These are phyloP conservation scores for Chymomyza caudatula DNA, from an alignment of 2,888 invertebrate genomes.

Conservation along the genomic window DNA sequence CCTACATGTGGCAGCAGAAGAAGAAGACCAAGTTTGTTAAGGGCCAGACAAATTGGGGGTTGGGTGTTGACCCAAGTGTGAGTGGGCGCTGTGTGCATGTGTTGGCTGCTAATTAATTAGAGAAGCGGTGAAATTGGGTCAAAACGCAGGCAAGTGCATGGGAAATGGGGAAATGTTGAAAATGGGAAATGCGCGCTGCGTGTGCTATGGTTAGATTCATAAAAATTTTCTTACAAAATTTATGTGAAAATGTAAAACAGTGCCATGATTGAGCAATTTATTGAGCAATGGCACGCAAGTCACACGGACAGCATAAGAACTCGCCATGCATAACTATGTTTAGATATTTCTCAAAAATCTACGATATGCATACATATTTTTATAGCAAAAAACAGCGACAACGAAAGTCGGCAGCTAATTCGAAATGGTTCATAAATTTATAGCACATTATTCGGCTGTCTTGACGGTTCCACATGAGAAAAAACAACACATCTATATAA, in stretches of 20 bases:
- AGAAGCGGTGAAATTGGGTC: constrained; percentile 57
- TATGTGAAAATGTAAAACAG: constrained; percentile 40
- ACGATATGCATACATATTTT: neutral
- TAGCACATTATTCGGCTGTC: neutral
- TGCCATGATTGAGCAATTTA: constrained; percentile 43
- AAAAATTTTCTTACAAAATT: constrained; percentile 34
- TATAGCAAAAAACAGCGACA: neutral
- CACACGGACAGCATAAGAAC: neutral
- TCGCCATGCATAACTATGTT: neutral
- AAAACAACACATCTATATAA: neutral
- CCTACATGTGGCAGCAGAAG: neutral
- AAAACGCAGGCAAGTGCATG: constrained; percentile 55
- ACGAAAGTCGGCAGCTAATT: neutral
- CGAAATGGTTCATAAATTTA: neutral
- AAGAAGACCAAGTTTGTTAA: neutral
- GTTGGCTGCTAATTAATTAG: constrained; percentile 62
- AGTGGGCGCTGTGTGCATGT: constrained; percentile 10
- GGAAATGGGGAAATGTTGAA: constrained; percentile 2
- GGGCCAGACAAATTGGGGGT: neutral
- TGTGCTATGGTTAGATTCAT: constrained; percentile 19
- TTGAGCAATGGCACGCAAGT: constrained; percentile 29
- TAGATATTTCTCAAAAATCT: neutral
- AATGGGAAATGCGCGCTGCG: constrained; percentile 18
- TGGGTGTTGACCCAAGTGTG: neutral
- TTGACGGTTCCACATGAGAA: neutral